Conservation (phyloP, 2,797 vertebrate genomes). For the Nothura maculosa region DNA sequence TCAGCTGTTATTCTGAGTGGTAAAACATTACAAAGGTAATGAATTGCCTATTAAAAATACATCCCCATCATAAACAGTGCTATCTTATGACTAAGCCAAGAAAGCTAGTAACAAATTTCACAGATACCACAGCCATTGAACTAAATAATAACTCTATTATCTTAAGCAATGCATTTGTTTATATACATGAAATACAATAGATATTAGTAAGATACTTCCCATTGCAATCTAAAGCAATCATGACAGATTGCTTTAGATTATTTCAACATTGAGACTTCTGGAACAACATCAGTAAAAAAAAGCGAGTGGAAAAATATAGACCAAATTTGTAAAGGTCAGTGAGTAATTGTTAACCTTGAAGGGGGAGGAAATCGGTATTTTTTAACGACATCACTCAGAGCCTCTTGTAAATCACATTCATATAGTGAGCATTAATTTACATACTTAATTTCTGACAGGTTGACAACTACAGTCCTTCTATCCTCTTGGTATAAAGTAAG, state of each 20-base stretch:
- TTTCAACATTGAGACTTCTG: conserved; percentile 23
- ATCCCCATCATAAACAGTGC: not conserved
- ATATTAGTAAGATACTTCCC: not conserved
- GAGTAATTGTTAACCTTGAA: conserved; percentile 79
- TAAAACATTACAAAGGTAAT: conserved; percentile 73
- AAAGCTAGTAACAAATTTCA: conserved; percentile 48
- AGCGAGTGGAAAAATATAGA: not conserved
- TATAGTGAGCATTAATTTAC: conserved; percentile 84
- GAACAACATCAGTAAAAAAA: not conserved
- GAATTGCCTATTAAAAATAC: conserved; percentile 24
- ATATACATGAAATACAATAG: conserved; percentile 37
- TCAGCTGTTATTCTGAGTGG: conserved; percentile 55
- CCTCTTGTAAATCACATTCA: conserved; percentile 78
- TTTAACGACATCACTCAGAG: conserved; percentile 50
- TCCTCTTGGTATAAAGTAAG: conserved; percentile 80
- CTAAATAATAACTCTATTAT: conserved; percentile 51
- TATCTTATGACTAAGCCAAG: not conserved
- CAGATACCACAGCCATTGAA: not conserved
- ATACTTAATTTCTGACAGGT: conserved; percentile 86
- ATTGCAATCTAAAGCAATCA: not conserved
- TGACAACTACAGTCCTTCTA: conserved; percentile 77
- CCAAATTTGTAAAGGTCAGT: conserved; percentile 68
- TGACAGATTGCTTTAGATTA: conserved; percentile 40
- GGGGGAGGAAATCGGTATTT: conserved; percentile 58
- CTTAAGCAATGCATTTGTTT: conserved; percentile 38